Evolutionary conservation across 2,113 vertebrate species (phyloP), one percentile per base, ranked within the genome.

Genomic region (Syngnathus scovelli): DNA sequence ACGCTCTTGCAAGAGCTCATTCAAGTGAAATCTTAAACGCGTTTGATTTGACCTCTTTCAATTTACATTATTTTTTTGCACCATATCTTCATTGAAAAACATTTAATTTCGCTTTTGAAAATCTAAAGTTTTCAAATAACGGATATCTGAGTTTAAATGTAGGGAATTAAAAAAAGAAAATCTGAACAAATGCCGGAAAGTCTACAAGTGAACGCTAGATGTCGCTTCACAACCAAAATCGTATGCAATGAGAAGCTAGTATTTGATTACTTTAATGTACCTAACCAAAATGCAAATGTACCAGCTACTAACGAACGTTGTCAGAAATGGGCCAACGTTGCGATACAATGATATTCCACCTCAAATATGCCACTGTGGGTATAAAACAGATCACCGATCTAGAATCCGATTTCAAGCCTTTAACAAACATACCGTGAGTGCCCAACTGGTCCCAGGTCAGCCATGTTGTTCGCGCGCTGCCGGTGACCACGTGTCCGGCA

Each of bases 401-500:
- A 0, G 56, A 73, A 46, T 82, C 79, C 7, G 76, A 59, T 37
- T 33, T 48, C 0, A 16, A 0, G 41, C 23, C 3, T 27, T 60
- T 6, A 0, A 0, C 10, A 9, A 46, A 0, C 0, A 0, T 46
- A 0, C 1, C 0, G 2, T 44, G 0, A 66, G 3, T 1, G 7
- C 13, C 6, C 9, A 56, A n/a, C 82, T 74, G 84, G 80, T 78
- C 78, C 43, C 55, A 65, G 74, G 44, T 70, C 83, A 33, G 81
- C n/a, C 54, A 0, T 2, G 21, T 4, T 1, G 1, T 65, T 48
- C 39, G 68, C 48, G 18, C 23, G 51, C n/a, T n/a, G 49, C 48
- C 62, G 64, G 36, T 43, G 76, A 80, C 79, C 87, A 89, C 89
- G 90, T 90, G 89, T 77, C 78, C 72, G 58, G 78, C 49, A 78